Evolutionary conservation across 2,797 vertebrate species (phyloP).

Genomic region (Gorsachius magnificus): DNA sequence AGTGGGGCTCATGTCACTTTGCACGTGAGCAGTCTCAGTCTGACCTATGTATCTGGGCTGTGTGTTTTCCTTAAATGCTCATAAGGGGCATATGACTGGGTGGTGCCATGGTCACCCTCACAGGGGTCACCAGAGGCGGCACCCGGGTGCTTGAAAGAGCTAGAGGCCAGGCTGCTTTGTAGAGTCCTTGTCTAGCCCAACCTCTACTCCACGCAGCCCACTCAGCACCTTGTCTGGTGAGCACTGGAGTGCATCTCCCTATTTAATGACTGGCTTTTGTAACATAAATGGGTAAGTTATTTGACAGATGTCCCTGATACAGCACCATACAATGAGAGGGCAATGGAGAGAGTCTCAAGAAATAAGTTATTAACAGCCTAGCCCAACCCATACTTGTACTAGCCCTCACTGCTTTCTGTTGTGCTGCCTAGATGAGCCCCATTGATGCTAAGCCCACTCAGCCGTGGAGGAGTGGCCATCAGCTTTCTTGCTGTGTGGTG

Average conservation of each 20-base stretch:
- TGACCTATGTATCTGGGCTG: not conserved
- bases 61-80: not conserved
- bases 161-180: not conserved
- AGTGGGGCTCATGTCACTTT: not conserved
- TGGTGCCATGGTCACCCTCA: not conserved
- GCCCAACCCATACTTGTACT: not conserved
- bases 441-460: not conserved
- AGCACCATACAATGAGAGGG: not conserved
- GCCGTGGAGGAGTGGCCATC: not conserved
- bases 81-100: not conserved
- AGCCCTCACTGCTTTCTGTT: not conserved
- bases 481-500: not conserved
- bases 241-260: not conserved
- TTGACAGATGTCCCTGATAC: not conserved
- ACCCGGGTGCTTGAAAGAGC: not conserved
- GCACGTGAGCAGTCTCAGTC: not conserved
- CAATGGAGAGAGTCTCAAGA: not conserved
- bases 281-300: not conserved
- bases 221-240: not conserved
- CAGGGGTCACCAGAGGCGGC: not conserved
- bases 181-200: not conserved
- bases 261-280: not conserved
- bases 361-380: not conserved
- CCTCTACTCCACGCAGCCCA: accelerated
- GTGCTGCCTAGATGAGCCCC: not conserved